These are phyloP conservation scores for Poeciliopsis gracilis DNA, from an alignment of 2,797 vertebrate genomes.

Conservation along the genomic window DNA sequence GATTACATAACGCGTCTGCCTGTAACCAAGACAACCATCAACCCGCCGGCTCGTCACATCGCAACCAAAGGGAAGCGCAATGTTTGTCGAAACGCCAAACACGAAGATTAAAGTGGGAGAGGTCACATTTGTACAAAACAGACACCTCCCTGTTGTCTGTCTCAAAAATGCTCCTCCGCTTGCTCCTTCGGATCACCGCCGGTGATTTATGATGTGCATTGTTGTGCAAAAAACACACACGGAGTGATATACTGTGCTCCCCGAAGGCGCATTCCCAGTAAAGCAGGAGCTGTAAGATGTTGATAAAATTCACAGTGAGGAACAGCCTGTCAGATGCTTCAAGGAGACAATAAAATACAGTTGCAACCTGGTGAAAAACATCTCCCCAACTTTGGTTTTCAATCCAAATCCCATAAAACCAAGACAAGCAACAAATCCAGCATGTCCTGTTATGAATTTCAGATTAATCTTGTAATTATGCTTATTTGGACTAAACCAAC, in stretches of 20 bases:
- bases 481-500: background rate
- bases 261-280: background rate
- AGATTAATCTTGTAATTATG: background rate
- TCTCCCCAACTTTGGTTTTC: background rate
- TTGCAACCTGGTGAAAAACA: background rate
- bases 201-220: slow-evolving; percentile 32
- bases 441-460: background rate
- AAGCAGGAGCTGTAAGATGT: background rate
- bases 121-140: slow-evolving; percentile 23
- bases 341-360: slow-evolving; percentile 6
- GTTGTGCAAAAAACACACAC: slow-evolving; percentile 4
- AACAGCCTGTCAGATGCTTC: background rate
- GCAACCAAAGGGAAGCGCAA: slow-evolving; percentile 50
- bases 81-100: slow-evolving; percentile 69
- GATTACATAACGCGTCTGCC: slow-evolving; percentile 43
- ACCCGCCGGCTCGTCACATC: slow-evolving; percentile 19
- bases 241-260: background rate
- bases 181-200: background rate
- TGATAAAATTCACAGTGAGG: slow-evolving; percentile 13
- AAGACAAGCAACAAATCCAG: background rate
- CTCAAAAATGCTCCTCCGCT: background rate
- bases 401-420: background rate
- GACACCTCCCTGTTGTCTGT: background rate
- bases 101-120: slow-evolving; percentile 54
- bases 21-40: slow-evolving; percentile 42